Evolutionary conservation across 2,888 invertebrate genomes (phyloP), one percentile per base, ranked within the genome.

Genomic region (Pilophorus perplexus): DNA sequence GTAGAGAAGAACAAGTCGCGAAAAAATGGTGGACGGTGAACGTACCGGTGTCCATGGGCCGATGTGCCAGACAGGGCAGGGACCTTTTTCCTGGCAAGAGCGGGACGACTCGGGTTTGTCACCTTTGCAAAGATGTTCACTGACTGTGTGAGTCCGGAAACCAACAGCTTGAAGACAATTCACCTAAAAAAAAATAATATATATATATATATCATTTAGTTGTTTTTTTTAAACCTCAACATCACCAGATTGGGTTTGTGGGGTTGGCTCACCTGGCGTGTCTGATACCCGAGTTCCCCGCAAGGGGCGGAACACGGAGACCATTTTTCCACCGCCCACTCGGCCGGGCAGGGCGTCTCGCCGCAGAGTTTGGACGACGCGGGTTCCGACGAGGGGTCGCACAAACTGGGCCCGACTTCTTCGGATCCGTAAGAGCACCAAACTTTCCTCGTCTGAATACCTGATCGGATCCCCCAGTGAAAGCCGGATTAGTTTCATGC

Each of bases 31-130:
- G n/a, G n/a, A n/a, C n/a, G n/a, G n/a, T 3, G 2, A 14, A 77
- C 84, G 81, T 79, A 93, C 93, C 72, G 92, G 89, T 75, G 87
- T 88, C 97, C 97, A 98, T 3, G 89, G 89, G 62, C 89, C 93
- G 23, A 85, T 80, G 75, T 90, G 89, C 89, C 93, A 97, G 57
- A 83, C 82, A 0, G 96, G 93, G 75, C 95, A 95, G 23, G 85
- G 83, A 25, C 85, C 81, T 67, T 87, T 86, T 62, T 83, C 82
- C 76, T 90, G 91, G 77, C 95, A 95, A 62, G 83, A 81, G 74
- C 87, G 84, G 67, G 81, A 81, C 10, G 83, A 80, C 3, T 82
- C 88, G 0, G 85, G 83, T 1, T 88, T 88, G 1, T 80, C 78
- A 46, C 85, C 81, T 40, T 84, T 79, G 75, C 94, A 95, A 69